A percentile compares a stretch with the other conserved stretches of the same genome.
phyloP scores from a whole-genome alignment of 2,888 invertebrate species.

The Andrena trimmerana region DNA sequence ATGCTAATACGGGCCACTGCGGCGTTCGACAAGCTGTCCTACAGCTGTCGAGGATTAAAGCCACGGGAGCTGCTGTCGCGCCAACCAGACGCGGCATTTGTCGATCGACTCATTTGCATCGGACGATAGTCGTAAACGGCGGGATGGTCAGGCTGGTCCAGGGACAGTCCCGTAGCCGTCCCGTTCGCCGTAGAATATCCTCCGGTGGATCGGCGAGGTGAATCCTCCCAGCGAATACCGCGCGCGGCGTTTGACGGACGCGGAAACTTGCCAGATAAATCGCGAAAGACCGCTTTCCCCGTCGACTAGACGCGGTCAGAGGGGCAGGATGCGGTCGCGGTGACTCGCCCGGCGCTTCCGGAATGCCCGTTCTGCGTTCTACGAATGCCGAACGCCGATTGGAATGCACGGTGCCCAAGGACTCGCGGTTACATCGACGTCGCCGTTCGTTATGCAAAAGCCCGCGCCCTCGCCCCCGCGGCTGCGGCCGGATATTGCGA shows the following conservation, averaged over 20 bases:
- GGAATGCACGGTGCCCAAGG: constrained; percentile 51
- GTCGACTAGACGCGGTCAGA: no score
- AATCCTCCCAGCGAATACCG: background rate
- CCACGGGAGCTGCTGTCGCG: no score
- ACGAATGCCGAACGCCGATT: constrained; percentile 56
- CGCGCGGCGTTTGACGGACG: background rate
- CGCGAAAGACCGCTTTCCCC: background rate
- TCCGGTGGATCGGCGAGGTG: background rate
- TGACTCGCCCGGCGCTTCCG: constrained; percentile 25
- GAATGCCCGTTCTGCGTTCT: constrained; percentile 42
- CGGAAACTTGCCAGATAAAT: constrained; percentile 23
- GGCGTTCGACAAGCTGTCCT: no score
- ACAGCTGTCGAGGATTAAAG: no score
- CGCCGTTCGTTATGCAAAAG: no score
- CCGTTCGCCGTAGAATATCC: background rate
- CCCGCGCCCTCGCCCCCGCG: no score
- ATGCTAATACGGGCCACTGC: background rate
- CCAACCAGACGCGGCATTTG: no score
- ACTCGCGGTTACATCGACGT: constrained; percentile 38
- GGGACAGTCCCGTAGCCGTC: no score
- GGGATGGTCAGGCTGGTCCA: no score
- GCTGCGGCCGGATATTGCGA: background rate
- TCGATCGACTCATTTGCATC: no score
- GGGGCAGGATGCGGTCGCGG: background rate
- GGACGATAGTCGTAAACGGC: no score